phyloP scores from a whole-genome alignment of 2,113 vertebrate species.

The Hepsetus odoe region DNA sequence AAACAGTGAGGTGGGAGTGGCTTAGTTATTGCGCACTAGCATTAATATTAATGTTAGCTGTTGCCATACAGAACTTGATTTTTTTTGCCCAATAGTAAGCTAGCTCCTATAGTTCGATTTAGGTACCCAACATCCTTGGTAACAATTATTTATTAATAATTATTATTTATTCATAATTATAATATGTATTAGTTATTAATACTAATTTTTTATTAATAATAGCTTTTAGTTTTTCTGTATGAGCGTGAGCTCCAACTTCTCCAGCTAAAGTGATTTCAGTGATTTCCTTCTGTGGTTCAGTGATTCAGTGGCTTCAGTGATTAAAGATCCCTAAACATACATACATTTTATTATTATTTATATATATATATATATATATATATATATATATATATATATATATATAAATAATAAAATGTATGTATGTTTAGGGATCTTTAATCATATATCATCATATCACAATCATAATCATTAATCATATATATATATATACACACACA shows the following conservation, averaged over 20 bases:
- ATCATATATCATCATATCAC: too few relatives aligned
- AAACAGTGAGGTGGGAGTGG: neutral
- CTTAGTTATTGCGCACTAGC: neutral
- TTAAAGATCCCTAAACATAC: too few relatives aligned
- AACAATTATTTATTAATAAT: neutral
- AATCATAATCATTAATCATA: too few relatives aligned
- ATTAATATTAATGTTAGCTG: neutral
- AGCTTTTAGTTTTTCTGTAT: neutral
- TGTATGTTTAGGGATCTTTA: too few relatives aligned
- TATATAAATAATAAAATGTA: too few relatives aligned
- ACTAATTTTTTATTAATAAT: neutral
- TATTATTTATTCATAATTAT: neutral
- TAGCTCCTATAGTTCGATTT: neutral
- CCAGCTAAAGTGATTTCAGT: too few relatives aligned
- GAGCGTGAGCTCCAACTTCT: neutral
- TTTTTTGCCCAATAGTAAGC: neutral
- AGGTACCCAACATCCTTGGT: neutral
- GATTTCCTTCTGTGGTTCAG: too few relatives aligned
- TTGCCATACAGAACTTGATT: neutral
- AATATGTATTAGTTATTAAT: neutral
- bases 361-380: too few relatives aligned
- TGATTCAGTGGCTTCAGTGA: too few relatives aligned
- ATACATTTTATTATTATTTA: too few relatives aligned
- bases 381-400: too few relatives aligned
- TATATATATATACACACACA: too few relatives aligned